These are phyloP conservation scores for Cyrtorhinus lividipennis DNA, from an alignment of 1,140 invertebrate species.

Conservation along the genomic window DNA sequence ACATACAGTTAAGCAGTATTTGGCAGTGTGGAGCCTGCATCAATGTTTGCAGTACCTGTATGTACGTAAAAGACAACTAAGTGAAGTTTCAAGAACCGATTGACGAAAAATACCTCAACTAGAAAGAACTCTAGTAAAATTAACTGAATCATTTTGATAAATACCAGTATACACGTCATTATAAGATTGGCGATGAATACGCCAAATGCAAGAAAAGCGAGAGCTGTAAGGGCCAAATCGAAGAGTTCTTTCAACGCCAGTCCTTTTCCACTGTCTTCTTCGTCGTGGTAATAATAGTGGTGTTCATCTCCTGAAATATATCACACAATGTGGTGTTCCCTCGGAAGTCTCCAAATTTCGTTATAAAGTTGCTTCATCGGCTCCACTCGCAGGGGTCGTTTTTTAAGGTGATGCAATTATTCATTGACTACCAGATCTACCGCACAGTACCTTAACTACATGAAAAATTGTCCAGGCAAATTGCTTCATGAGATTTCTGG, in stretches of 20 bases:
- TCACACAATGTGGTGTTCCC: too few relatives aligned
- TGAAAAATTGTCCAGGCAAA: too few relatives aligned
- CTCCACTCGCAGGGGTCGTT: neutral
- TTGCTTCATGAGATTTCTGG: too few relatives aligned
- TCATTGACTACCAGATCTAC: too few relatives aligned
- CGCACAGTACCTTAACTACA: too few relatives aligned
- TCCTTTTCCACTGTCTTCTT: conserved; percentile 30
- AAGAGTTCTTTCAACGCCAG: conserved; percentile 53
- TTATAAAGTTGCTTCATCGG: neutral
- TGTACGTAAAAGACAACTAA: too few relatives aligned
- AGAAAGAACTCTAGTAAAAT: too few relatives aligned
- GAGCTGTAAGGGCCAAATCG: conserved; percentile 57
- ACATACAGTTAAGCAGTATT: conserved; percentile 17
- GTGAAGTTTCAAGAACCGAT: too few relatives aligned
- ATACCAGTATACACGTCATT: conserved; percentile 40
- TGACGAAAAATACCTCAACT: too few relatives aligned
- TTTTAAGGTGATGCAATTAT: neutral
- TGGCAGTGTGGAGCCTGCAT: too few relatives aligned
- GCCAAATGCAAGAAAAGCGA: conserved; percentile 62
- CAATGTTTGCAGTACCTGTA: too few relatives aligned
- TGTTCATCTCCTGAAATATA: conserved; percentile 22
- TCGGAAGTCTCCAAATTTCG: neutral
- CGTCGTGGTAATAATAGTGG: conserved; percentile 28
- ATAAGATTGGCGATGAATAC: conserved; percentile 59
- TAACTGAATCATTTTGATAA: too few relatives aligned